Conservation (phyloP, 2,888 invertebrate genomes). For the Mythimna loreyi region DNA sequence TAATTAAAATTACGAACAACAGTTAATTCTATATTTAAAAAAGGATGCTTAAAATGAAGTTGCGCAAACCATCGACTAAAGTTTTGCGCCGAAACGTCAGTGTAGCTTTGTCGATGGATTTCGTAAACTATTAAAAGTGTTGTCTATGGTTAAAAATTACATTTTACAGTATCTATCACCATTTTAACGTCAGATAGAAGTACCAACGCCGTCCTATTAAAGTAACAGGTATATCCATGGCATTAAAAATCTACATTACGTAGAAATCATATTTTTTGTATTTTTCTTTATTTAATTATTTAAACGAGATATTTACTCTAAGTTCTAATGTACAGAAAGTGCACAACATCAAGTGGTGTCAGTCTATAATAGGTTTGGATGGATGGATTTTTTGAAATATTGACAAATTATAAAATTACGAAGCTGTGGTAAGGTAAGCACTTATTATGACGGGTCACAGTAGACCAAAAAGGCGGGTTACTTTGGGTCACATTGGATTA, state of each 20-base stretch:
- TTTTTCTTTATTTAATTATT: constrained; percentile 72
- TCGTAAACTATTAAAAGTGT: constrained; percentile 8
- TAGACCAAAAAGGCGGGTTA: not conserved
- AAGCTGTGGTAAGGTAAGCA: constrained; percentile 65
- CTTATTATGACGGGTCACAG: constrained; percentile 1
- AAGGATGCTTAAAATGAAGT: constrained; percentile 24
- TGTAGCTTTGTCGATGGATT: not conserved
- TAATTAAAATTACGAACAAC: constrained; percentile 69
- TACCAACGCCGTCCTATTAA: constrained; percentile 41
- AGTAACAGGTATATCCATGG: constrained; percentile 67
- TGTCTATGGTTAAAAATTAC: constrained; percentile 32
- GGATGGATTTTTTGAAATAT: constrained; percentile 86
- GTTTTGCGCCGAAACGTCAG: not conserved
- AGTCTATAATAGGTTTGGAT: constrained; percentile 87
- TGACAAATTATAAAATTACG: constrained; percentile 67
- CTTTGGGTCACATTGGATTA: not conserved
- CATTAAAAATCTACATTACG: constrained; percentile 68
- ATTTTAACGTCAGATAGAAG: constrained; percentile 48
- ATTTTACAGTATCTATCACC: constrained; percentile 31
- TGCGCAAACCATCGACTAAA: constrained; percentile 7
- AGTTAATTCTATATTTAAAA: constrained; percentile 33
- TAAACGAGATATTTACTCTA: constrained; percentile 80
- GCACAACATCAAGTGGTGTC: constrained; percentile 90
- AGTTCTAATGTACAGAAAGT: constrained; percentile 85
- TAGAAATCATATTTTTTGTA: constrained; percentile 72